phyloP scores from a whole-genome alignment of 2,797 vertebrate species.

The Pampus argenteus region DNA sequence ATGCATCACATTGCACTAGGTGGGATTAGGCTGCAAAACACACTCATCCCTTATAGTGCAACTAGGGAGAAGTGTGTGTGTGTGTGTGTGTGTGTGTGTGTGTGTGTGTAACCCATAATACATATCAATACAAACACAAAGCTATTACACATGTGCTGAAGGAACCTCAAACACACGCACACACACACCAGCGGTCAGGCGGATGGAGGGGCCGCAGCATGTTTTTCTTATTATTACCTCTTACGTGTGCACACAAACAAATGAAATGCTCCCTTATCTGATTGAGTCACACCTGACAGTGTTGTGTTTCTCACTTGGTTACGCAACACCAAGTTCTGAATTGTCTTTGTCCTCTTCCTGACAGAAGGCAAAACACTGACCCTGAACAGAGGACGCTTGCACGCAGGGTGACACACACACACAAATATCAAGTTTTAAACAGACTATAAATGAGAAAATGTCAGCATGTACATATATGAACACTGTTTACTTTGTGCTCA shows the following conservation, averaged over 20 bases:
- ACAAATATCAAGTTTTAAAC: slow-evolving; percentile 4
- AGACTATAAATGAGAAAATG: slow-evolving; percentile 23
- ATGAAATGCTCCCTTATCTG: slow-evolving; percentile 42
- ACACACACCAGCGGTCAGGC: not conserved
- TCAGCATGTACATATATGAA: slow-evolving; percentile 22
- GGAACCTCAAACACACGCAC: slow-evolving; percentile 3
- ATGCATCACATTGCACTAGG: slow-evolving; percentile 39
- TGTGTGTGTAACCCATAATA: slow-evolving; percentile 30
- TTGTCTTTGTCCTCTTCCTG: slow-evolving; percentile 39
- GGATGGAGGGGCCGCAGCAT: not conserved
- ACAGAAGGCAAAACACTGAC: slow-evolving; percentile 39
- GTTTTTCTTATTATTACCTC: slow-evolving; percentile 5
- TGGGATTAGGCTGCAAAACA: slow-evolving; percentile 25
- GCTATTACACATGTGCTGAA: not conserved
- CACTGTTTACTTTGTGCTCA: not conserved
- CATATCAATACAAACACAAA: slow-evolving; percentile 23
- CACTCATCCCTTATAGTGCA: slow-evolving; percentile 21
- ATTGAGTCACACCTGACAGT: slow-evolving; percentile 68
- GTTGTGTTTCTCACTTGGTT: slow-evolving; percentile 63
- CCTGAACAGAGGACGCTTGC: slow-evolving; percentile 19
- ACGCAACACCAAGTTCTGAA: slow-evolving; percentile 41
- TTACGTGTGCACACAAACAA: slow-evolving; percentile 15
- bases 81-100: slow-evolving; percentile 6
- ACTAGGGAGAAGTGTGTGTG: not conserved
- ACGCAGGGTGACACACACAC: not conserved